Base-by-base conservation (phyloP, 2,888 invertebrate species). In the Nemotelus nigrinus region DNA sequence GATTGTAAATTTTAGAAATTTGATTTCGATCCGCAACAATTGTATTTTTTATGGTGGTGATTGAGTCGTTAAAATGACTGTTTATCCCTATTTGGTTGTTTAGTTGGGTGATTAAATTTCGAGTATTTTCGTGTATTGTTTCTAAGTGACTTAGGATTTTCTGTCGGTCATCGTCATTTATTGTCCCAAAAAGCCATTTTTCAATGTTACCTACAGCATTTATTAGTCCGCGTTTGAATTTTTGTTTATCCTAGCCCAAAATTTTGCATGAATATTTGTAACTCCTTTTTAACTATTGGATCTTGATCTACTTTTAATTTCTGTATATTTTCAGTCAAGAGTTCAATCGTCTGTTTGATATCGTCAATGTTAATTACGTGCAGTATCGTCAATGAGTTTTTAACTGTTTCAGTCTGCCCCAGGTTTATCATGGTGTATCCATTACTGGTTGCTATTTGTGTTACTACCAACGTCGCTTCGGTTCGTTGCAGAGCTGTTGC, bases 151-250 rank as follows among this genome's bases (percentile, higher is more conserved):
- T 5, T 50, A 8, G 8, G 5, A 50, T 50, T 5, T 50, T 8
- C 50, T 50, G 50, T 8, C 50, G 5, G 50, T 50, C 50, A 5
- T 58, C 25, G 25, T 58, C 72, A 41, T 79, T 78, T 60, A 79
- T 78, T 3, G 77, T 77, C 67, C 79, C 78, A 53, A 67, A 70
- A 55, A 79, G 43, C 70, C 78, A 79, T 79, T 78, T 80, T 63
- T 76, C 45, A 43, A 72, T 71, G 6, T 75, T 80, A 71, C 77
- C 79, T 45, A 75, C 60, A 48, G 78, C 75, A 60, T 78, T 78
- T 55, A 79, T 39, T 53, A 79, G 48, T 72, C 78, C 78, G 58
- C 77, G 70, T 76, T 78, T 79, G 50, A 44, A 57, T 67, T 76
- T 76, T 50, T 74, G 72, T 44, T 77, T 55, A 65, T 77, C 58